phyloP scores from a whole-genome alignment of 2,113 vertebrate genomes.

The Chiloscyllium plagiosum region DNA sequence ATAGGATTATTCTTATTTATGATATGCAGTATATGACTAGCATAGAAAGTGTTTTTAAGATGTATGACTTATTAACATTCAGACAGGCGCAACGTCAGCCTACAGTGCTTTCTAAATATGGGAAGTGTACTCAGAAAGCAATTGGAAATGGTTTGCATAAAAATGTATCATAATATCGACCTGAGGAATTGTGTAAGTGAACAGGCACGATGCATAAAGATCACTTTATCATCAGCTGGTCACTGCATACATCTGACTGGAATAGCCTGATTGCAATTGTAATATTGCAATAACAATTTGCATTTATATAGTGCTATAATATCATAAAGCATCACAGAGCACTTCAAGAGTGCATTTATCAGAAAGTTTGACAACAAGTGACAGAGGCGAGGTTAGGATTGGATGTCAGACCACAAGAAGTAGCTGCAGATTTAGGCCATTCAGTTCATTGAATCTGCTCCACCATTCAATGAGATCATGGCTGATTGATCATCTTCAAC shows the following conservation, averaged over 20 bases:
- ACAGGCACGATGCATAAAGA: not conserved
- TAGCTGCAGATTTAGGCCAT: too few relatives aligned
- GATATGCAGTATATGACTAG: not conserved
- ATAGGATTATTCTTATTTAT: conserved; percentile 27
- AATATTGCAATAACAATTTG: not conserved
- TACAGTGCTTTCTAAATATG: not conserved
- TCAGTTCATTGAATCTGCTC: too few relatives aligned
- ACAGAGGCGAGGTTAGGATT: not conserved
- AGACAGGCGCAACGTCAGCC: not conserved
- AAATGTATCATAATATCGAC: not conserved
- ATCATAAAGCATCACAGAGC: not conserved
- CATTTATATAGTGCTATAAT: not conserved
- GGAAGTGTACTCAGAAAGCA: not conserved
- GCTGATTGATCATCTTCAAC: too few relatives aligned
- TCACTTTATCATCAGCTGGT: not conserved
- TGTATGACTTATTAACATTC: conserved; percentile 16
- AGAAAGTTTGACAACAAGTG: not conserved
- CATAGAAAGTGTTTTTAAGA: not conserved
- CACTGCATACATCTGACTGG: not conserved
- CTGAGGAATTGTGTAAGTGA: not conserved
- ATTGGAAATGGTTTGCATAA: not conserved
- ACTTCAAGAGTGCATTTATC: not conserved
- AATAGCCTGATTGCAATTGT: not conserved
- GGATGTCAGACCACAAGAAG: too few relatives aligned
- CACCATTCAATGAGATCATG: too few relatives aligned